Conservation (phyloP, 2,888 invertebrate genomes). For the Xylophagus ater region DNA sequence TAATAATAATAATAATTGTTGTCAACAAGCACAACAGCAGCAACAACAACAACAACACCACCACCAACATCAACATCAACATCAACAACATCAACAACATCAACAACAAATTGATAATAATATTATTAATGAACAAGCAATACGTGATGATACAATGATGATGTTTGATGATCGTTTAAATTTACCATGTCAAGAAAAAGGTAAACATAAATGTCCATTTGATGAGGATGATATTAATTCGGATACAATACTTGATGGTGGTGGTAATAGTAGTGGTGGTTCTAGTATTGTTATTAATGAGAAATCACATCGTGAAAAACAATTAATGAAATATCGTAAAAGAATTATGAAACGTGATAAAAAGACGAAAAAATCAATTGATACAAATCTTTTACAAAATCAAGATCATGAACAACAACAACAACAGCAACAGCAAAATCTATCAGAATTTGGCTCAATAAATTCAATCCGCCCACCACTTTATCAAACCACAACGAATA, state of each 20-base stretch:
- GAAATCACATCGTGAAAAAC: slow-evolving; percentile 34
- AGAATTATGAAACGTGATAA: slow-evolving; percentile 38
- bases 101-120: slow-evolving; percentile 1
- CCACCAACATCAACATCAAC: neutral
- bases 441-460: slow-evolving; percentile 23
- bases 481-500: slow-evolving; percentile 20
- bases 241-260: slow-evolving; percentile 25
- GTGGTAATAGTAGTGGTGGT: slow-evolving; percentile 18
- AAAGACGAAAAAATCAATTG: slow-evolving; percentile 22
- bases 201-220: slow-evolving; percentile 66
- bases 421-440: slow-evolving; percentile 15
- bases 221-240: slow-evolving; percentile 54
- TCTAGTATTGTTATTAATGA: slow-evolving; percentile 14
- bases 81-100: neutral
- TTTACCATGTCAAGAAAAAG: slow-evolving; percentile 52
- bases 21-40: neutral
- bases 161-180: slow-evolving; percentile 14
- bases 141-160: slow-evolving; percentile 10
- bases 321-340: slow-evolving; percentile 38
- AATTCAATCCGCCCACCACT: slow-evolving; percentile 24
- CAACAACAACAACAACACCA: neutral
- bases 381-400: slow-evolving; percentile 3
- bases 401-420: slow-evolving; percentile 4
- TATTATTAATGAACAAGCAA: neutral
- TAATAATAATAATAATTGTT: neutral